These are phyloP conservation scores for Oreotrochilus melanogaster DNA, from an alignment of 2,113 vertebrate species.

Conservation along the genomic window DNA sequence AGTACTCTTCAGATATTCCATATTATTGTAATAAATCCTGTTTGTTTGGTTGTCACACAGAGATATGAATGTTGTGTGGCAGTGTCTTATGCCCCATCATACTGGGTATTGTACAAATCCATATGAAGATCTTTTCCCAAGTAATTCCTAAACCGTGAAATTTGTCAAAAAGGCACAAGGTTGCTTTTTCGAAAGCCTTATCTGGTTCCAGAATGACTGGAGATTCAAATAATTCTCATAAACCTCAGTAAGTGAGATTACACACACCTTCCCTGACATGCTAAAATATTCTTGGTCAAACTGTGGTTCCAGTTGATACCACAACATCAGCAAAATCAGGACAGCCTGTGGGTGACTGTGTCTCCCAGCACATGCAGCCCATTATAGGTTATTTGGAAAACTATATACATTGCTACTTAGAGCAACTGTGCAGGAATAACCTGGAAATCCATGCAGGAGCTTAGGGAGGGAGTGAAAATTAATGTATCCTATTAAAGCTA, in stretches of 20 bases:
- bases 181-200: neutral
- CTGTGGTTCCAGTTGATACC: neutral
- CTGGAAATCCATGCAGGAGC: neutral
- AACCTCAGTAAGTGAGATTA: neutral
- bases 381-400: neutral
- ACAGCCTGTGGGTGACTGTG: neutral
- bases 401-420: neutral
- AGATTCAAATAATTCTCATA: neutral
- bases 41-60: neutral
- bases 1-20: neutral
- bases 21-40: neutral
- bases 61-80: neutral
- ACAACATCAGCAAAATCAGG: neutral
- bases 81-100: neutral
- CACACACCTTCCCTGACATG: accelerated
- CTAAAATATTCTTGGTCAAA: neutral
- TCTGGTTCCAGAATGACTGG: neutral
- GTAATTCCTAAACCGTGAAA: neutral
- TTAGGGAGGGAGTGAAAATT: neutral
- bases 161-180: neutral
- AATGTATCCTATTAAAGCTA: neutral
- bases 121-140: neutral
- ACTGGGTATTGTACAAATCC: neutral
- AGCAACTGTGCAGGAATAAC: accelerated
- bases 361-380: neutral